These are phyloP conservation scores for Ephydatia muelleri DNA, from an alignment of 37 sponge, comb jelly and placozoan species.

Conservation along the genomic window DNA sequence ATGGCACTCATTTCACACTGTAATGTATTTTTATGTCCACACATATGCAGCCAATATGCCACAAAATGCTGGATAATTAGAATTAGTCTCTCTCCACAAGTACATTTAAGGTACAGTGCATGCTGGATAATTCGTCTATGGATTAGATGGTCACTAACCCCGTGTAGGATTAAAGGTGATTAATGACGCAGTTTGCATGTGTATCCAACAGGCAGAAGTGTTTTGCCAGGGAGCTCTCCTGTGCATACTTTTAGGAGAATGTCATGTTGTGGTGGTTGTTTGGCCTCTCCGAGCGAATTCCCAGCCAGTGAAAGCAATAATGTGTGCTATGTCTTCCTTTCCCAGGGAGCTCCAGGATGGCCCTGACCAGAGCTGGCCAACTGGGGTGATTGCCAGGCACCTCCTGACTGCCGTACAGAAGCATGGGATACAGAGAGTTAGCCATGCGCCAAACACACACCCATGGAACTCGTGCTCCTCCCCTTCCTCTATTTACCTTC, in stretches of 20 bases:
- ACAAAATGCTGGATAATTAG: no score
- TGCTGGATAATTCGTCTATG: no score
- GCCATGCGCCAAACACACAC: neutral
- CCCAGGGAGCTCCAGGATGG: slow-evolving; percentile 47
- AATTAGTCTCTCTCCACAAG: no score
- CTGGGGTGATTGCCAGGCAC: slow-evolving; percentile 6
- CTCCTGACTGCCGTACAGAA: slow-evolving; percentile 8
- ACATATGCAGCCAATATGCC: no score
- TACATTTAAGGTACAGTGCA: no score
- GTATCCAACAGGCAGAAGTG: neutral
- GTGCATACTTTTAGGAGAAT: neutral
- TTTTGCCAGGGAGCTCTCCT: neutral
- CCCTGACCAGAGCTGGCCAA: slow-evolving; percentile 5
- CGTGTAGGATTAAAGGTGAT: slow-evolving; percentile 48
- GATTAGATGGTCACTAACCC: slow-evolving; percentile 23
- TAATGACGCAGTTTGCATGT: slow-evolving; percentile 30
- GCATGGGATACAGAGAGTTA: slow-evolving; percentile 19
- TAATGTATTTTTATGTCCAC: no score
- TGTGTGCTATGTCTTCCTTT: neutral
- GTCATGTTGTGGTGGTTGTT: neutral
- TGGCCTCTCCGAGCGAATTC: no score
- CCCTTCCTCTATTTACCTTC: neutral
- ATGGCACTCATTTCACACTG: no score
- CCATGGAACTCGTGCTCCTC: neutral
- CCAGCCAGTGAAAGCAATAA: no score